Evolutionary conservation across 2,888 invertebrate genomes (phyloP).

Genomic region (Malthinus flaveolus): DNA sequence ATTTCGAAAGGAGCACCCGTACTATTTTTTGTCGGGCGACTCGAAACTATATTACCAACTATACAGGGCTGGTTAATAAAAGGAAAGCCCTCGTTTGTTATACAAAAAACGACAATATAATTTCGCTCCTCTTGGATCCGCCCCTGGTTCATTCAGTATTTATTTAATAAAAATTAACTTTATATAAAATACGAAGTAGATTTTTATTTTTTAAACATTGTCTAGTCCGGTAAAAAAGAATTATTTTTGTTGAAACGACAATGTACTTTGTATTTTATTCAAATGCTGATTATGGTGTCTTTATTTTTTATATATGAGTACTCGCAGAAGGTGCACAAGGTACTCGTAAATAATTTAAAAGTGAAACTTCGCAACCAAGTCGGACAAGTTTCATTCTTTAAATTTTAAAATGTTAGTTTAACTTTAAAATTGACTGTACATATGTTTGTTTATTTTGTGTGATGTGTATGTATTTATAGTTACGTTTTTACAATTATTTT

Average conservation of each 20-base stretch:
- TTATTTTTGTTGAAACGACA: neutral
- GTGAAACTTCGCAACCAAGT: neutral
- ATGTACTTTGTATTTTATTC: conserved; percentile 12
- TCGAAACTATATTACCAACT: no score
- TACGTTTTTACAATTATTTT: conserved; percentile 22
- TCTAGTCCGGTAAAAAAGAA: conserved; percentile 13
- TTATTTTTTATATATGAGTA: neutral
- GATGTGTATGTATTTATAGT: conserved; percentile 30
- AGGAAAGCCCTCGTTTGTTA: no score
- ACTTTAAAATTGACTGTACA: conserved; percentile 15
- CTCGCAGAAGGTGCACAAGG: no score
- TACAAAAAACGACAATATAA: no score
- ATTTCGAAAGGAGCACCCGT: no score
- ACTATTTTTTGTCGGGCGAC: no score
- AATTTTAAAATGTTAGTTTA: conserved; percentile 4
- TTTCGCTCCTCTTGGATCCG: no score
- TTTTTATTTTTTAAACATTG: conserved; percentile 11
- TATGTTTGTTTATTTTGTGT: conserved; percentile 28
- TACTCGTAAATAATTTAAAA: neutral
- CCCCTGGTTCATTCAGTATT: conserved; percentile 17
- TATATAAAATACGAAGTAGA: conserved; percentile 8
- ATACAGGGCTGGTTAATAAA: no score
- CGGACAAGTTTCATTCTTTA: neutral
- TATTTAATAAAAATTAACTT: conserved; percentile 10
- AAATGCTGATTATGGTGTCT: conserved; percentile 25